A percentile compares a stretch with the other conserved stretches of the same genome.
Conservation (phyloP, 1,140 invertebrate species). For the Bombus polaris region DNA sequence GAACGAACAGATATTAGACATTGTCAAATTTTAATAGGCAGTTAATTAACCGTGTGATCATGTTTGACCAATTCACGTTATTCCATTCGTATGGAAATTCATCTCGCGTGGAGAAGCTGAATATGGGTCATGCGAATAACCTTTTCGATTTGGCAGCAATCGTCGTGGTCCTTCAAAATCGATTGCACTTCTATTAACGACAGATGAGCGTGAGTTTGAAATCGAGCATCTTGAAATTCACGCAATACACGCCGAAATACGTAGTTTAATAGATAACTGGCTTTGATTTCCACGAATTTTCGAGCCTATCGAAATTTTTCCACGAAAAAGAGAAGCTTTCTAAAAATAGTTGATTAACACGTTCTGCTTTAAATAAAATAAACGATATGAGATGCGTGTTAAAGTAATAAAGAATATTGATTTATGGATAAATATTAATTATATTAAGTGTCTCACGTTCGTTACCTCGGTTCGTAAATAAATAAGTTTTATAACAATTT, state of each 20-base stretch:
- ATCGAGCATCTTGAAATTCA: neutral
- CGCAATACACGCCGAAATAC: neutral
- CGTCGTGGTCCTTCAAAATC: conserved; percentile 43
- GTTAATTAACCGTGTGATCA: neutral
- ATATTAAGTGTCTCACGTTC: neutral
- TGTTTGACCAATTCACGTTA: neutral
- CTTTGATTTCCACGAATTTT: neutral
- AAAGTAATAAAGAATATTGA: neutral
- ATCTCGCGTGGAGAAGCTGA: neutral
- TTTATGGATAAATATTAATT: neutral
- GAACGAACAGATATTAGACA: neutral
- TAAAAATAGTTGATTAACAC: neutral
- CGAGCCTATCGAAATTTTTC: neutral
- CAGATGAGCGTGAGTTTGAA: conserved; percentile 14
- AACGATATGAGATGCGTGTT: neutral
- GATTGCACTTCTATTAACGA: conserved; percentile 26
- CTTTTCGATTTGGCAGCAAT: conserved; percentile 33
- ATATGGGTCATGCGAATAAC: conserved; percentile 52
- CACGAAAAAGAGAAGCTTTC: neutral
- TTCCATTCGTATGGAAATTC: conserved; percentile 26
- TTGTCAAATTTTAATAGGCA: neutral
- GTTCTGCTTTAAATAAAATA: neutral
- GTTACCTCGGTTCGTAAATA: neutral
- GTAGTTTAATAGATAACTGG: neutral
- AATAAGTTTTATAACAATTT: neutral